These are phyloP conservation scores for Halcyon leucocephala DNA, from an alignment of 2,797 vertebrate genomes.

Conservation along the genomic window DNA sequence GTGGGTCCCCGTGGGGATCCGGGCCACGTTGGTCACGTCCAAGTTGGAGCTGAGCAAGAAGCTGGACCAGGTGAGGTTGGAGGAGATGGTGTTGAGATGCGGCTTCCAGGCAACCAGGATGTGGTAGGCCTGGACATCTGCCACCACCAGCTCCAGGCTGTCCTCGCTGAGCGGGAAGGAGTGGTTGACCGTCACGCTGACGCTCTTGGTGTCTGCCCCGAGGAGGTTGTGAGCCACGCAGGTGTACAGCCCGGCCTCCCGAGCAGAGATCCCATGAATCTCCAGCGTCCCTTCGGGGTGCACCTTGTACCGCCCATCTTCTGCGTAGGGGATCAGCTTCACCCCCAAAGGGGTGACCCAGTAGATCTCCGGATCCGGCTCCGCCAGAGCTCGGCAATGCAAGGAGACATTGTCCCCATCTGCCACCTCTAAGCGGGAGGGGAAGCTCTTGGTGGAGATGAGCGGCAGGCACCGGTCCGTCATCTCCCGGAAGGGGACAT, in stretches of 20 bases:
- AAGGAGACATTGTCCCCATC: conserved; percentile 81
- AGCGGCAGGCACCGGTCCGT: conserved; percentile 91
- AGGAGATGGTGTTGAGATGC: conserved; percentile 85
- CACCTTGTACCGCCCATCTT: conserved; percentile 79
- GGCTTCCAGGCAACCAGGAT: conserved; percentile 89
- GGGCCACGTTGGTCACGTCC: conserved; percentile 76
- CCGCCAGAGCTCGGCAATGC: conserved; percentile 93
- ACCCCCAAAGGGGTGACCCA: conserved; percentile 91
- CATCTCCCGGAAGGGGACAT: conserved; percentile 94
- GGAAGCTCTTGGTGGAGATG: conserved; percentile 89
- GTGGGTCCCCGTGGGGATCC: conserved; percentile 88
- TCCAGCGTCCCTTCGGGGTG: conserved; percentile 92
- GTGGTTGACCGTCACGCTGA: conserved; percentile 84
- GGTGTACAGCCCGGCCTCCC: conserved; percentile 91
- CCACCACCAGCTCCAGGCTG: conserved; percentile 77
- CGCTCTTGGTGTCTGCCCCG: conserved; percentile 90
- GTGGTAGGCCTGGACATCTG: conserved; percentile 83
- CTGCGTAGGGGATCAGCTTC: conserved; percentile 77
- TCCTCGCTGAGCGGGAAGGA: conserved; percentile 56
- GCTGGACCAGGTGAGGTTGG: conserved; percentile 90
- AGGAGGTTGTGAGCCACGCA: conserved; percentile 95
- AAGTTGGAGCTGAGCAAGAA: conserved; percentile 62
- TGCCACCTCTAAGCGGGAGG: conserved; percentile 81
- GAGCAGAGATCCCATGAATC: conserved; percentile 80
- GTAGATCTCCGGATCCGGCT: conserved; percentile 92